Evolutionary conservation across 2,888 invertebrate species (phyloP).

Genomic region (Pollenia labialis): DNA sequence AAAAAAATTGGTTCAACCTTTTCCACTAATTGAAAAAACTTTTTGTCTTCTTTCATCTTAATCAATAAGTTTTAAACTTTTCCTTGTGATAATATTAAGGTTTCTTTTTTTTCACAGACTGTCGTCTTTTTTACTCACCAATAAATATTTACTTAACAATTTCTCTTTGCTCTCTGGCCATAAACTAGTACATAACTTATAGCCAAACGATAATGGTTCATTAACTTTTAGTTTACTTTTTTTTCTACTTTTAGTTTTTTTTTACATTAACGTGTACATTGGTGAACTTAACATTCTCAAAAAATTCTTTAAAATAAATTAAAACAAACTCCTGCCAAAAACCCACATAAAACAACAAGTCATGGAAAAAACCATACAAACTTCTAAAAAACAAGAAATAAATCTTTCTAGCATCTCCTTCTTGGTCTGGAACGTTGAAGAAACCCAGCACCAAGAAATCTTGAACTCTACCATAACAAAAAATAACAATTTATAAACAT

Average conservation of each 20-base stretch:
- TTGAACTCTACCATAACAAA: conserved; percentile 34
- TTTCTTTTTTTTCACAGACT: not conserved
- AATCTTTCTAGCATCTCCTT: conserved; percentile 46
- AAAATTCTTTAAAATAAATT: not conserved
- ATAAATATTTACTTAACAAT: conserved; percentile 62
- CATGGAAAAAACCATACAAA: conserved; percentile 37
- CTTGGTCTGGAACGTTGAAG: not conserved
- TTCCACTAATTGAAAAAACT: conserved; percentile 6
- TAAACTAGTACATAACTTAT: conserved; percentile 65
- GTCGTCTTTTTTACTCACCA: conserved; percentile 33
- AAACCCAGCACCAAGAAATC: not conserved
- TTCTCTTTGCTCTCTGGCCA: conserved; percentile 27
- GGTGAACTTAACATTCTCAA: conserved; percentile 17
- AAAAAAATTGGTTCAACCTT: not conserved
- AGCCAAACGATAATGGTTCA: conserved; percentile 69
- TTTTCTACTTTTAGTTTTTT: not conserved
- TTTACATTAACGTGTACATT: conserved; percentile 8
- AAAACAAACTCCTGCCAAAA: conserved; percentile 34
- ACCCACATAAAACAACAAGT: conserved; percentile 42
- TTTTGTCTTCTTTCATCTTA: not conserved
- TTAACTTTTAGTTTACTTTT: conserved; percentile 57
- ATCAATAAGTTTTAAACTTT: conserved; percentile 8
- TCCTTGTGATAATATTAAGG: not conserved
- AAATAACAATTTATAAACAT: conserved; percentile 48
- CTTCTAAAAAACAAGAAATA: conserved; percentile 67